Evolutionary conservation across 2,797 vertebrate genomes (phyloP).

Genomic region (Octomys mimax): DNA sequence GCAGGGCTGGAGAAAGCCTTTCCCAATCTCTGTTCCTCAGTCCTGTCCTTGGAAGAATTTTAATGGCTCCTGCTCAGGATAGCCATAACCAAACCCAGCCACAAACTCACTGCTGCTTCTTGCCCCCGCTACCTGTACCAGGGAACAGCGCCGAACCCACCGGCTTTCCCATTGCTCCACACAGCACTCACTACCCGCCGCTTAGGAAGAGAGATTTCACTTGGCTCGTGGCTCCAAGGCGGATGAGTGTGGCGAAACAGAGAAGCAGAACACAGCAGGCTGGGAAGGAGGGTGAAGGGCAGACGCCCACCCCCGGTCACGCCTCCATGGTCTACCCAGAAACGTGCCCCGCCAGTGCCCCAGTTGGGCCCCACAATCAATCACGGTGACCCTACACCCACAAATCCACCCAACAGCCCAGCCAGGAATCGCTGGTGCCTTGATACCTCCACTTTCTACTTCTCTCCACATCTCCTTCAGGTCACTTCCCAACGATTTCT

Average conservation of each 20-base stretch:
- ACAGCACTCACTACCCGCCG: not conserved
- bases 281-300: not conserved
- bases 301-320: not conserved
- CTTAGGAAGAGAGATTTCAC: not conserved
- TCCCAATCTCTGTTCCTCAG: not conserved
- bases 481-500: not conserved
- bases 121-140: not conserved
- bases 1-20: not conserved
- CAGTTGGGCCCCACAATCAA: not conserved
- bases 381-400: not conserved
- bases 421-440: not conserved
- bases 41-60: not conserved
- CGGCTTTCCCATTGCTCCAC: not conserved
- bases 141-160: not conserved
- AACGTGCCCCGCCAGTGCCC: not conserved
- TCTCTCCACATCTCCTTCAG: not conserved
- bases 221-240: not conserved
- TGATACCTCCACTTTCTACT: not conserved
- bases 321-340: not conserved
- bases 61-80: not conserved
- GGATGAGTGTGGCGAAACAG: not conserved
- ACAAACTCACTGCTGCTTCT: not conserved
- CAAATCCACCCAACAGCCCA: not conserved
- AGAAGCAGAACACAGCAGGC: not conserved
- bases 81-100: slow-evolving; percentile 6